Percentiles rank a stretch among this genome's conserved stretches.
Evolutionary conservation across 2,888 invertebrate genomes (phyloP).

Genomic region (Agrotis ipsilon): DNA sequence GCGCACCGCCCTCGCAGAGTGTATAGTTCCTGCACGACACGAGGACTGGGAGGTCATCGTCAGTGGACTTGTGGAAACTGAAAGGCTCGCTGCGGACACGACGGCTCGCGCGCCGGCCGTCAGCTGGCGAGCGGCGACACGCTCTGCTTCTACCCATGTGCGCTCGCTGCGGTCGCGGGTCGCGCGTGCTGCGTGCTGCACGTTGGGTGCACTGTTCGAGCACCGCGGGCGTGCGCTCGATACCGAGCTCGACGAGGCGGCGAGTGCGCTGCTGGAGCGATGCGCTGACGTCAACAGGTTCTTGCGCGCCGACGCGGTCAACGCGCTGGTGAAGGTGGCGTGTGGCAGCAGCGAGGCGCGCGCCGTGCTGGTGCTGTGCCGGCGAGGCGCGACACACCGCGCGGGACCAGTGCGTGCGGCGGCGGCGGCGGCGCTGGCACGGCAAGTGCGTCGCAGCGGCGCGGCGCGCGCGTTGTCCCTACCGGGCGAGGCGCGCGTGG

Average conservation of each 20-base stretch:
- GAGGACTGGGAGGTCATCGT: slow-evolving; percentile 96
- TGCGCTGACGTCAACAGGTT: slow-evolving; percentile 98
- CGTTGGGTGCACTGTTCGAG: slow-evolving; percentile 95
- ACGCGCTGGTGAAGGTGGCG: slow-evolving; percentile 95
- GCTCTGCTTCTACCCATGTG: slow-evolving; percentile 94
- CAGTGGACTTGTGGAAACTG: slow-evolving; percentile 93
- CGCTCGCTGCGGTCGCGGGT: slow-evolving; percentile 98
- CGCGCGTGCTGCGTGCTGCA: slow-evolving; percentile 96
- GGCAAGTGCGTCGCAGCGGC: slow-evolving; percentile 94
- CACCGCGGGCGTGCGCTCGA: slow-evolving; percentile 91
- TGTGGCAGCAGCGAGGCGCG: slow-evolving; percentile 94
- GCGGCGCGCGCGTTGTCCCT: slow-evolving; percentile 93
- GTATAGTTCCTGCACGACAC: slow-evolving; percentile 91
- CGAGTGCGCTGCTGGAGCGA: slow-evolving; percentile 95
- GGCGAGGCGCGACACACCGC: slow-evolving; percentile 95
- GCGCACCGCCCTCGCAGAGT: slow-evolving; percentile 83
- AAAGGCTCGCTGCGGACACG: slow-evolving; percentile 93
- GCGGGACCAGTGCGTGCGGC: slow-evolving; percentile 97
- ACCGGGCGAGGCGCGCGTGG: slow-evolving; percentile 94
- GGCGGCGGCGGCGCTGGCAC: slow-evolving; percentile 94
- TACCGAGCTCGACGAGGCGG: slow-evolving; percentile 96
- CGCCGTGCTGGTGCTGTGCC: slow-evolving; percentile 92
- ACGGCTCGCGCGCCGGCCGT: slow-evolving; percentile 93
- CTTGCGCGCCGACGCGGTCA: slow-evolving; percentile 96
- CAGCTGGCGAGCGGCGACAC: slow-evolving; percentile 92